These are phyloP conservation scores for Drosophila pseudotalamancana DNA, from an alignment of 2,888 invertebrate species.

Conservation along the genomic window DNA sequence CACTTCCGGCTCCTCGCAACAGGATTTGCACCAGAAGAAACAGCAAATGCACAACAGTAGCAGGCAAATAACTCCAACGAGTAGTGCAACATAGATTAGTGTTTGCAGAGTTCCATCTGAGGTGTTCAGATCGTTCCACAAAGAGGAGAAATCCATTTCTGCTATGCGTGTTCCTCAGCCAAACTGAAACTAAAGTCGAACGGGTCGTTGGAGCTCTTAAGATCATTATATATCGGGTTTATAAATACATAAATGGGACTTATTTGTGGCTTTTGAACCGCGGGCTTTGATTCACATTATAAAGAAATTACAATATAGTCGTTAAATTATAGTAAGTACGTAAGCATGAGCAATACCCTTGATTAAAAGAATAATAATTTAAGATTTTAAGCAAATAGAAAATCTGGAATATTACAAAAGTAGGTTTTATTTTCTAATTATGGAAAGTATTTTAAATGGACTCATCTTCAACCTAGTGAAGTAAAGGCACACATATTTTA, in stretches of 20 bases:
- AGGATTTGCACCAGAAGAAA: conserved; percentile 3
- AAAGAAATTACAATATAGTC: neutral
- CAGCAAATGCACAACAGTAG: neutral
- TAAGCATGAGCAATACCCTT: no score
- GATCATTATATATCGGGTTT: neutral
- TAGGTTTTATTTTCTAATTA: no score
- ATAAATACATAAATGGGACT: neutral
- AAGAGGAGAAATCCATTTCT: neutral
- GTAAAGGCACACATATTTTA: no score
- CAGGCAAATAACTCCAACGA: neutral
- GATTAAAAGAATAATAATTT: no score
- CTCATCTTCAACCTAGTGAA: no score
- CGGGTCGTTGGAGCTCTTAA: neutral
- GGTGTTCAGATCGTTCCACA: neutral
- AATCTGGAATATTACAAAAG: no score
- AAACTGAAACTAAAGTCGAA: conserved; percentile 4
- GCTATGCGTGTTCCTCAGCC: neutral
- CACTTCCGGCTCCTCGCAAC: neutral
- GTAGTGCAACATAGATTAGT: conserved; percentile 16
- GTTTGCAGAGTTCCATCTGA: conserved; percentile 3
- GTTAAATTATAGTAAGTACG: no score
- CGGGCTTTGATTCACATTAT: conserved; percentile 22
- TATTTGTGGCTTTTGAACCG: conserved; percentile 15
- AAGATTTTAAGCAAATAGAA: no score
- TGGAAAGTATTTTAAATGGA: no score